Conservation (phyloP, 2,113 vertebrate species). For the Trachemys scripta region DNA sequence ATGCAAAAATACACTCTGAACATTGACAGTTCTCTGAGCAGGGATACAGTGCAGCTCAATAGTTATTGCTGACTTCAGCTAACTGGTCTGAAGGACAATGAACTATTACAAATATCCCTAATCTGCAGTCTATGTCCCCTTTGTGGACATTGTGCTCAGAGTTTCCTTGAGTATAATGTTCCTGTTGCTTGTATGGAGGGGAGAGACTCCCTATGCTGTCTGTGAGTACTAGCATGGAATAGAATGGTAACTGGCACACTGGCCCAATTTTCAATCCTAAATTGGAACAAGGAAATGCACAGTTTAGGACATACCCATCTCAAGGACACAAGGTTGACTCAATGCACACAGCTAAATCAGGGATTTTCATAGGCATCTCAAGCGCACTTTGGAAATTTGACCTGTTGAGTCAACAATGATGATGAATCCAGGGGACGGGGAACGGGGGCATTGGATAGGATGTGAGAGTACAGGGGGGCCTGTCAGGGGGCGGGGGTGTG, state of each 20-base stretch:
- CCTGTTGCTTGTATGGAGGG: not conserved
- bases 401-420: not conserved
- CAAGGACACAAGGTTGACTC: not conserved
- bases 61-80: not conserved
- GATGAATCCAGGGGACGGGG: not conserved
- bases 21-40: not conserved
- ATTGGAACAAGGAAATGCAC: fast-evolving
- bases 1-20: not conserved
- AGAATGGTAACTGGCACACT: no score
- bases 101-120: not conserved
- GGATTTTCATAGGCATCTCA: not conserved
- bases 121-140: not conserved
- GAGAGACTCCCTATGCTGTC: not conserved
- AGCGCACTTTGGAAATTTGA: not conserved
- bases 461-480: no score
- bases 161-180: not conserved
- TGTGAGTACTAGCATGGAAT: no score
- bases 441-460: no score
- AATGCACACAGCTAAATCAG: not conserved
- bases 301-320: not conserved
- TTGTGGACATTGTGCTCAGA: not conserved
- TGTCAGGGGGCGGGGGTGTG: no score
- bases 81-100: not conserved
- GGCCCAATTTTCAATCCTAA: no score
- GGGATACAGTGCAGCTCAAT: fast-evolving